phyloP scores from a whole-genome alignment of 1,140 invertebrate genomes.

The Penaeus indicus region DNA sequence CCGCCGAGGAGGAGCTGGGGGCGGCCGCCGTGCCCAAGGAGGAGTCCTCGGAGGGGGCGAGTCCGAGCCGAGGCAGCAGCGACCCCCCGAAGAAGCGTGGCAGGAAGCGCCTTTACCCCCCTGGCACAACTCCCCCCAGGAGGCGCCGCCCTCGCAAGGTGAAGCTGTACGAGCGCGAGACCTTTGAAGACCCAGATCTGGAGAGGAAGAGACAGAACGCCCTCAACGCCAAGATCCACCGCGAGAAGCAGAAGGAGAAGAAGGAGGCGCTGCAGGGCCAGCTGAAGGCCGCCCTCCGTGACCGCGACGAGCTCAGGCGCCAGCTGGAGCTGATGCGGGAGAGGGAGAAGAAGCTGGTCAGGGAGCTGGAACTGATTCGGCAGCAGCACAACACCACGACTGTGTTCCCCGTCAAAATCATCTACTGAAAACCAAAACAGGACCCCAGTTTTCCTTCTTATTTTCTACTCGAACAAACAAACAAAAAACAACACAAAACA shows the following conservation, averaged over 20 bases:
- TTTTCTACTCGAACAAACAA: no score
- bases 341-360: not conserved
- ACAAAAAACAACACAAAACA: no score
- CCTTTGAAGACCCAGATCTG: conserved; percentile 1
- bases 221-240: conserved; percentile 31
- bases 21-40: no score
- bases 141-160: not conserved
- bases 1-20: no score
- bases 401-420: no score
- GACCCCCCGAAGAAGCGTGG: conserved; percentile 13
- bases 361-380: not conserved
- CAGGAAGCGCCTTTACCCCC: not conserved
- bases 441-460: no score
- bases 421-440: no score
- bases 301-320: not conserved
- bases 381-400: no score
- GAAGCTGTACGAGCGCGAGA: conserved; percentile 13
- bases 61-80: no score
- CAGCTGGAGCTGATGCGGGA: not conserved
- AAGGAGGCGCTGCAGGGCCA: not conserved
- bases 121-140: not conserved
- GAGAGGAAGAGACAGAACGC: conserved; percentile 39
- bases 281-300: not conserved
- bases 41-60: no score
- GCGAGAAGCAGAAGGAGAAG: conserved; percentile 20